These are phyloP conservation scores for Dendrocincla tyrannina DNA, from an alignment of 2,797 vertebrate genomes.

Conservation along the genomic window DNA sequence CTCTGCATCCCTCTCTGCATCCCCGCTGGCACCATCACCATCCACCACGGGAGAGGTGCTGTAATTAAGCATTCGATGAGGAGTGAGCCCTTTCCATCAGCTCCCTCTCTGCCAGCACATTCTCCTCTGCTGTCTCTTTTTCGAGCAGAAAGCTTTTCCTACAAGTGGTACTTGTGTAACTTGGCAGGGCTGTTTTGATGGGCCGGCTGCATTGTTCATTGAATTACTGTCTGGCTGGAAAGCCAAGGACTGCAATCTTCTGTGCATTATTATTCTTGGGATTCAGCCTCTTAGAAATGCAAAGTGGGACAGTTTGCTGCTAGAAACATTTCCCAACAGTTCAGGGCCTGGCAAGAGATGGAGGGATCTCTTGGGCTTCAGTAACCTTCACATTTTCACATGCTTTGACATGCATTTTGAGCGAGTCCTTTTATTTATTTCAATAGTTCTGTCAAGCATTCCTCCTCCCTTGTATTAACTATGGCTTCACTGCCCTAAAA, in stretches of 20 bases:
- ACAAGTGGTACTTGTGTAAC: constrained; percentile 49
- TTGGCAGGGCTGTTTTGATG: constrained; percentile 36
- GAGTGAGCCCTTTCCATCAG: not conserved
- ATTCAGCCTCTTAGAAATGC: constrained; percentile 67
- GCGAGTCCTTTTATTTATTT: constrained; percentile 53
- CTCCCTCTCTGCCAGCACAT: not conserved
- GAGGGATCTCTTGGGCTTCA: constrained; percentile 50
- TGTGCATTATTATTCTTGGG: constrained; percentile 64
- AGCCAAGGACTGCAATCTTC: constrained; percentile 63
- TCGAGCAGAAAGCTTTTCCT: constrained; percentile 45
- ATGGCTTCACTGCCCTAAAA: constrained; percentile 46
- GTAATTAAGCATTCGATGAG: not conserved
- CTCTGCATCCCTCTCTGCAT: not conserved
- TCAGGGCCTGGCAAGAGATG: constrained; percentile 21
- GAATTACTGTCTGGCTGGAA: constrained; percentile 46
- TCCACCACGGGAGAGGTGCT: accelerated
- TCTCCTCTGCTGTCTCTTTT: constrained; percentile 41
- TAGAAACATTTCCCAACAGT: constrained; percentile 49
- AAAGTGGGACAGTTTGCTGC: constrained; percentile 52
- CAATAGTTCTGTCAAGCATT: not conserved
- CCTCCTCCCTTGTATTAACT: constrained; percentile 14
- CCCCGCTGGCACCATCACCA: not conserved
- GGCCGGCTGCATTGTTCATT: constrained; percentile 18
- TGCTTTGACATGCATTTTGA: constrained; percentile 53
- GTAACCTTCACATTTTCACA: constrained; percentile 47